Percentiles rank a stretch among this genome's conserved stretches.
These are phyloP conservation scores for Sebastolobus altivelis DNA, from an alignment of 2,797 vertebrate species.

Conservation along the genomic window DNA sequence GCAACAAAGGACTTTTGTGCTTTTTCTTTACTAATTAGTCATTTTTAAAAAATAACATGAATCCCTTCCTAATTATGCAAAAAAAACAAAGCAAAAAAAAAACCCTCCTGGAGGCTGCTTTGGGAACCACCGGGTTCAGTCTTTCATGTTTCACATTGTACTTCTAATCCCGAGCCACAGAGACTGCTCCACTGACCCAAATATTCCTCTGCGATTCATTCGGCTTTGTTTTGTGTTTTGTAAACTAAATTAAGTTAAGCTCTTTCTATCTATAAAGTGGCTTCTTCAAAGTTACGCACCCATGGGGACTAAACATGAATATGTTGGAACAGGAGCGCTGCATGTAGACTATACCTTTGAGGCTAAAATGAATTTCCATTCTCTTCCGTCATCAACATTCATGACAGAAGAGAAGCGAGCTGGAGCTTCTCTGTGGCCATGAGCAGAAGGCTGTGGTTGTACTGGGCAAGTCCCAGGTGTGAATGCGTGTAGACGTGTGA, in stretches of 20 bases:
- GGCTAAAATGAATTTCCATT: not conserved
- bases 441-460: not conserved
- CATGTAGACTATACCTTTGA: not conserved
- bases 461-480: conserved; percentile 29
- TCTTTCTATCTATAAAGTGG: conserved; percentile 1
- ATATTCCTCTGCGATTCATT: not conserved
- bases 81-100: not conserved
- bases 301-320: not conserved
- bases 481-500: not conserved
- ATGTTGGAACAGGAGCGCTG: conserved; percentile 1
- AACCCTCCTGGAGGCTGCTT: not conserved
- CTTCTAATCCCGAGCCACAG: conserved; percentile 6
- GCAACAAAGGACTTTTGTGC: not conserved
- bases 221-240: not conserved
- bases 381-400: conserved; percentile 16
- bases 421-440: not conserved
- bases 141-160: not conserved
- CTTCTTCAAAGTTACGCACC: not conserved
- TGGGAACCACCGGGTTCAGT: not conserved
- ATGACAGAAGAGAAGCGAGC: not conserved
- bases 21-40: not conserved
- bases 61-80: not conserved
- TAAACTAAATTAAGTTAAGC: conserved; percentile 2
- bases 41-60: not conserved
- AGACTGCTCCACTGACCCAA: conserved; percentile 17